Evolutionary conservation across 64 coral and sea anemone species (phyloP).

Genomic region (Exaiptasia diaphana): DNA sequence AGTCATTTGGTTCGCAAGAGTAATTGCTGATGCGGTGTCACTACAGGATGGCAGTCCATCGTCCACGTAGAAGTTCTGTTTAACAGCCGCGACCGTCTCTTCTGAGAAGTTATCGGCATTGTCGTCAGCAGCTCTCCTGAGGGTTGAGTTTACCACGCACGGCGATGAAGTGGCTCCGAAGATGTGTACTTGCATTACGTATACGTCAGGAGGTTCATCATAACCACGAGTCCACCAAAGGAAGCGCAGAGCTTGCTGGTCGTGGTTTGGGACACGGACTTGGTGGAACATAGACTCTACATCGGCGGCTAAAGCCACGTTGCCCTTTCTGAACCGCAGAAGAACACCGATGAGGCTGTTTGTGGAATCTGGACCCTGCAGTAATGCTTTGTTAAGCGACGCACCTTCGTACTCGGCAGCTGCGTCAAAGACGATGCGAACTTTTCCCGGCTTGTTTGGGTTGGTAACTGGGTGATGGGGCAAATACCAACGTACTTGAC

Average conservation of each 20-base stretch:
- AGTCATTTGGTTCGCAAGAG: not conserved
- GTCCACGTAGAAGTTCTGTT: slow-evolving; percentile 56
- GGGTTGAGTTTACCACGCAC: slow-evolving; percentile 31
- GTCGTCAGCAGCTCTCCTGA: slow-evolving; percentile 43
- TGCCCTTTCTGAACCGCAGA: slow-evolving; percentile 25
- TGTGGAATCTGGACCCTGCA: not conserved
- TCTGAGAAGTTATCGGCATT: slow-evolving; percentile 31
- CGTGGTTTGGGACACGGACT: not conserved
- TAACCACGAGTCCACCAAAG: slow-evolving; percentile 52
- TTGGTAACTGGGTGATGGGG: not conserved
- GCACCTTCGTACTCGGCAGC: not conserved
- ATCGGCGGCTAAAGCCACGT: slow-evolving; percentile 10
- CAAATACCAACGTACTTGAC: not conserved
- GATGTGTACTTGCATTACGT: slow-evolving; percentile 52
- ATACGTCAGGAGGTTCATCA: slow-evolving; percentile 17
- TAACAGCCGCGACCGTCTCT: slow-evolving; percentile 8
- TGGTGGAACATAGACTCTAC: slow-evolving; percentile 50
- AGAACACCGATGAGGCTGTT: slow-evolving; percentile 31
- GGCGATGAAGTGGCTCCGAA: slow-evolving; percentile 46
- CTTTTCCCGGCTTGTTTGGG: not conserved
- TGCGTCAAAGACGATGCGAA: not conserved
- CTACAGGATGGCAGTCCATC: slow-evolving; percentile 39
- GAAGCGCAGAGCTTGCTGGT: slow-evolving; percentile 29
- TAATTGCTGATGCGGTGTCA: not conserved
- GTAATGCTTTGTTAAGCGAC: not conserved